Base-by-base conservation (phyloP, 2,888 invertebrate species). In the Neoaliturus tenellus region DNA sequence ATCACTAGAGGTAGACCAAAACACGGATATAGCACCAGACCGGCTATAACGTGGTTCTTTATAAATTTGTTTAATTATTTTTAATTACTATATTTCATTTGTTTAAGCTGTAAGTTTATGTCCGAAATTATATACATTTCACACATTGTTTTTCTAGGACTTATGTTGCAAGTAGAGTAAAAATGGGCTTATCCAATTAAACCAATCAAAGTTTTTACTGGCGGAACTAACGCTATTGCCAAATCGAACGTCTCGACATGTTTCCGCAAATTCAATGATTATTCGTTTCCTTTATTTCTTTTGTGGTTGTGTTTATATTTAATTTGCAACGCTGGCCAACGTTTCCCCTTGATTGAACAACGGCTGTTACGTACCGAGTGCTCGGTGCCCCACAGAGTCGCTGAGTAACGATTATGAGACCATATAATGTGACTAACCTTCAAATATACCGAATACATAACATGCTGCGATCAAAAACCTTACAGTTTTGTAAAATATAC, bases 241-340 rank as follows among this genome's bases (percentile, higher is more conserved):
- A 48, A 75, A 48, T 75, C 75, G 23, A 75, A n/a, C 75, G 44
- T 23, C 48, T 25, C 28, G 75, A 75, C 48, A 75, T 75, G 20
- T 69, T 69, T 75, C 75, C 75, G 75, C 75, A 75, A 75, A 41
- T 75, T 75, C 75, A 44, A 10, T 75, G 75, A 75, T 71, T 71
- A 41, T 71, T 39, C 41, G 39, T 75, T 75, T 75, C 48, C 75
- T 75, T 75, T 48, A 17, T 14, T 41, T 48, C 75, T 75, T 28
- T 44, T 44, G 41, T 25, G 23, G 6, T 28, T 23, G 23, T 39
- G 75, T 75, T 48, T 25, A 28, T 44, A 8, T 28, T 28, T 44
- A 28, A 75, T 75, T 75, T 44, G 75, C n/a, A 23, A 75, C 75
- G 75, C 75, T 75, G 75, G 28, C 75, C 75, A 48, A 28, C 62